phyloP scores from a whole-genome alignment of 2,888 invertebrate genomes.

The Trissolcus japonicus region DNA sequence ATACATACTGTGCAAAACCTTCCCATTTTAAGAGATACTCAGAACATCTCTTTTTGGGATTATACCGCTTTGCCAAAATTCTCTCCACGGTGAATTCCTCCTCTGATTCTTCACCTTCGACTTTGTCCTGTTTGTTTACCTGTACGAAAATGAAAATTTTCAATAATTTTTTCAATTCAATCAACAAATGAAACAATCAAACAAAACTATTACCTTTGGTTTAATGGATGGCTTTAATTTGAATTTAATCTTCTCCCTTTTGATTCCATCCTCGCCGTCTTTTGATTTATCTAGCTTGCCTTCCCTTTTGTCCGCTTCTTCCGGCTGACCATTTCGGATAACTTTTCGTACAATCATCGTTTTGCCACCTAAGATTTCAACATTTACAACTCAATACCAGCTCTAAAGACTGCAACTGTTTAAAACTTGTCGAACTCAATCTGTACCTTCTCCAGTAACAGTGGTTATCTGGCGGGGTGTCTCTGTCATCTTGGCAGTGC shows the following conservation, averaged over 20 bases:
- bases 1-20: slow-evolving; percentile 82
- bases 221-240: slow-evolving; percentile 68
- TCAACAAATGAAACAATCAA: slow-evolving; percentile 2
- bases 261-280: slow-evolving; percentile 62
- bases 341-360: slow-evolving; percentile 72
- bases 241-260: slow-evolving; percentile 63
- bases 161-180: background rate
- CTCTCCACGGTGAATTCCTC: slow-evolving; percentile 88
- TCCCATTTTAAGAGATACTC: slow-evolving; percentile 93
- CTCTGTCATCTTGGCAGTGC: slow-evolving; percentile 82
- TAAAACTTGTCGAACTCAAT: background rate
- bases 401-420: too few species aligned
- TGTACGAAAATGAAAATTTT: background rate
- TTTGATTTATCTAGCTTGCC: slow-evolving; percentile 67
- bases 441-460: slow-evolving; percentile 62
- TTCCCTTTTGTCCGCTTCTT: slow-evolving; percentile 65
- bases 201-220: slow-evolving; percentile 64
- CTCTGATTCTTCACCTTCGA: slow-evolving; percentile 67
- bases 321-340: slow-evolving; percentile 73
- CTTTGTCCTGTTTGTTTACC: slow-evolving; percentile 40
- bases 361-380: slow-evolving; percentile 63
- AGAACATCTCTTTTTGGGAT: slow-evolving; percentile 85
- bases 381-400: background rate
- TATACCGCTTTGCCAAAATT: slow-evolving; percentile 89
- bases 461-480: slow-evolving; percentile 67